Percentiles rank a stretch among this genome's conserved stretches.
phyloP scores from a whole-genome alignment of 2,797 vertebrate species.

The Rhinella marina region DNA sequence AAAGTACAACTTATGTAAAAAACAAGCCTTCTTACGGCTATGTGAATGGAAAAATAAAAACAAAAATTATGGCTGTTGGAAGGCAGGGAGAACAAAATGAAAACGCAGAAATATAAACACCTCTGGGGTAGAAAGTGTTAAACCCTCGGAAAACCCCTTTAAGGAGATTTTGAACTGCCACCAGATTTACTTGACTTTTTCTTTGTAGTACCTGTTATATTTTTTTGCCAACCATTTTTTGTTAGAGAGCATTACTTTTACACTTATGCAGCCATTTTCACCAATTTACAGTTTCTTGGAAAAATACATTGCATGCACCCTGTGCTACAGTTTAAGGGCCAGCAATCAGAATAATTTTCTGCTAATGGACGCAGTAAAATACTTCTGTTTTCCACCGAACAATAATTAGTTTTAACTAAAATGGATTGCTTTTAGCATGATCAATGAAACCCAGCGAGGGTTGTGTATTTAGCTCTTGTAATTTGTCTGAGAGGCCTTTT shows the following conservation, averaged over 20 bases:
- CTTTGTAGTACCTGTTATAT: neutral
- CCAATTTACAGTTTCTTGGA: conserved; percentile 31
- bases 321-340: conserved; percentile 26
- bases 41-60: too few species aligned
- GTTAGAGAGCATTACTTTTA: conserved; percentile 13
- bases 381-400: conserved; percentile 39
- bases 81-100: too few species aligned
- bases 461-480: conserved; percentile 43
- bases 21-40: too few species aligned
- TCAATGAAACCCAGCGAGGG: conserved; percentile 40
- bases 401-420: conserved; percentile 52
- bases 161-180: neutral
- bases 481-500: conserved; percentile 48
- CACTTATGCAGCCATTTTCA: neutral
- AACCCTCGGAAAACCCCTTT: too few species aligned
- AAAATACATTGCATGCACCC: conserved; percentile 15
- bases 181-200: neutral
- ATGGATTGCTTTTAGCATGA: conserved; percentile 54
- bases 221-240: neutral
- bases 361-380: conserved; percentile 46
- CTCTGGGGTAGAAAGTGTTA: too few species aligned
- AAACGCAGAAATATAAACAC: too few species aligned
- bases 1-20: too few species aligned
- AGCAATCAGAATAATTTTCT: conserved; percentile 50
- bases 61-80: too few species aligned